Base-by-base conservation (phyloP, 2,888 invertebrate species). In the Amiota minor region DNA sequence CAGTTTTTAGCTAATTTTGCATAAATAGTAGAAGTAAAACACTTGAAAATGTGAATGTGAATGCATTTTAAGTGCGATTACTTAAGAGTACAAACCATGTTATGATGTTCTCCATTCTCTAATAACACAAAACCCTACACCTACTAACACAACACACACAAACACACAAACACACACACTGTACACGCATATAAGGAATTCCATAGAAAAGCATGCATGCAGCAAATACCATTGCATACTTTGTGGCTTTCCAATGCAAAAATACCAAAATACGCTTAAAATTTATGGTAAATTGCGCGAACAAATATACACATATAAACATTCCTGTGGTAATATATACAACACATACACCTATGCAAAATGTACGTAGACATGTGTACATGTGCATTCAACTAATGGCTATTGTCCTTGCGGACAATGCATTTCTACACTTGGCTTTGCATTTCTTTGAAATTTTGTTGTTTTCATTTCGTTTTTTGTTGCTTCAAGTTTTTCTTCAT, bases 151-250 rank as follows among this genome's bases (percentile, higher is more conserved):
- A 35, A 35, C 35, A 35, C 23, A 23, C 23, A 23, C 23, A 23
- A 1, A 23, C 23, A 23, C 23, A 23, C 1, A 23, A 2, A 23
- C 23, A 23, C 23, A 23, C 3, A 23, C 2, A 23, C 35, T 35
- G 35, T 35, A 35, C 6, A 35, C 6, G 35, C 35, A 35, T 8
- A 35, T 35, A 59, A 20, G 20, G 59, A 59, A 59, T 59, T 18
- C 18, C 18, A 16, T 10, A 59, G 59, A 59, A 59, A 14, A n/a
- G 11, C 50, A 72, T 72, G 73, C 76, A 74, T 72, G 73, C 76
- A 74, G 76, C 74, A 80, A 81, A 83, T 82, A 76, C 75, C 75
- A 77, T 75, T 82, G 85, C 85, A 83, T 83, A 83, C 82, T 84
- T 83, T 84, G 84, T 78, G 85, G 82, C 76, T 80, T 82, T 85